A percentile compares a stretch with the other conserved stretches of the same genome.
Evolutionary conservation across 2,113 vertebrate genomes (phyloP).

Genomic region (Triplophysa siluroides): DNA sequence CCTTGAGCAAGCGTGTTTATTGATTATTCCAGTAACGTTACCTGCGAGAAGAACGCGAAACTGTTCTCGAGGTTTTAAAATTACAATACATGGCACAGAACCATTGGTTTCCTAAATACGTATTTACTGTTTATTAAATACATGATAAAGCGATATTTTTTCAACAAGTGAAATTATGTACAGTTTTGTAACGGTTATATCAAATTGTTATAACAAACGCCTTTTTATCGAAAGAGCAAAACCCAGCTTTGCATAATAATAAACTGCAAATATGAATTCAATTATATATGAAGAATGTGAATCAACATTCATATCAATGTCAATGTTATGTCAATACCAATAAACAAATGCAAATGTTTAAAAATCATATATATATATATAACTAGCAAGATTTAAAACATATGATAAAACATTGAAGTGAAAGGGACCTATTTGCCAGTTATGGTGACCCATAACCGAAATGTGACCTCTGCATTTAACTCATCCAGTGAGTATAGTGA

Average conservation of each 20-base stretch:
- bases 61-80: slow-evolving; percentile 20
- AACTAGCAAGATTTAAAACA: too few relatives aligned
- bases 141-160: background rate
- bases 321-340: background rate
- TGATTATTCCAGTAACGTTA: background rate
- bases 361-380: too few relatives aligned
- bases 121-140: too few relatives aligned
- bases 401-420: too few relatives aligned
- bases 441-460: too few relatives aligned
- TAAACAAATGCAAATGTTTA: too few relatives aligned
- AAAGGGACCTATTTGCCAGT: too few relatives aligned
- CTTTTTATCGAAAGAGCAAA: too few relatives aligned
- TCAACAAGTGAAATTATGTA: background rate
- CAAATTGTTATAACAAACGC: background rate
- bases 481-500: too few relatives aligned
- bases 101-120: too few relatives aligned
- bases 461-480: too few relatives aligned
- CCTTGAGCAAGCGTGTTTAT: background rate
- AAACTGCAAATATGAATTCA: background rate
- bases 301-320: background rate
- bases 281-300: background rate
- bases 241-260: too few relatives aligned
- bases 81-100: background rate
- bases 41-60: slow-evolving; percentile 35
- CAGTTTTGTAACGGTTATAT: background rate